These are phyloP conservation scores for Drosophila mimetica DNA, from an alignment of 2,888 invertebrate species.

Conservation along the genomic window DNA sequence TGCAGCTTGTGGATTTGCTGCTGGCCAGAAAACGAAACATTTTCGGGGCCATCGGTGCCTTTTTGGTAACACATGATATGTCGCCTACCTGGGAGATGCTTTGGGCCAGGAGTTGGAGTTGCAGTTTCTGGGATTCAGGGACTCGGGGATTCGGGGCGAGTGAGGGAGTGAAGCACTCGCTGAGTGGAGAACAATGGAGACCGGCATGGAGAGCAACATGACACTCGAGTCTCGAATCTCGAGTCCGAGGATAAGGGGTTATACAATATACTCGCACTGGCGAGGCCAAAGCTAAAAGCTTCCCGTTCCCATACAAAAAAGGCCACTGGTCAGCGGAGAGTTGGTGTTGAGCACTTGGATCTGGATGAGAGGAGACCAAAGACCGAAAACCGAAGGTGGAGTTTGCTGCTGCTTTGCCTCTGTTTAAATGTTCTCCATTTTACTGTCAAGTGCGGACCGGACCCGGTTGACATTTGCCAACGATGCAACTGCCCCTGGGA, in stretches of 20 bases:
- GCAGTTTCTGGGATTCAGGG: conserved; percentile 36
- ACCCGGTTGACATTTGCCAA: conserved; percentile 73
- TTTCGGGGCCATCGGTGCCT: conserved; percentile 61
- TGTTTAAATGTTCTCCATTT: conserved; percentile 81
- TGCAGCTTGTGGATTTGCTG: conserved; percentile 26
- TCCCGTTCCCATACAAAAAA: conserved; percentile 15
- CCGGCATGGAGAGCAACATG: conserved; percentile 51
- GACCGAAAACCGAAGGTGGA: conserved; percentile 1
- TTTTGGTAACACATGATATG: conserved; percentile 78
- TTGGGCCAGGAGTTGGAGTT: conserved; percentile 31
- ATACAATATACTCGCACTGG: conserved; percentile 21
- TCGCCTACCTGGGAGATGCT: conserved; percentile 71
- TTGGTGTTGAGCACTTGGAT: conserved; percentile 35
- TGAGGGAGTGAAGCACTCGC: conserved; percentile 24
- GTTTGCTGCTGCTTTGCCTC: conserved; percentile 34
- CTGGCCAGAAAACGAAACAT: conserved; percentile 41
- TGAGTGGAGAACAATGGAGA: conserved; percentile 54
- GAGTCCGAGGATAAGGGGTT: conserved; percentile 35
- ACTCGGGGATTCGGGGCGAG: conserved; percentile 14
- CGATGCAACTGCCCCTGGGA: conserved; percentile 51
- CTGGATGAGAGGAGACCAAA: conserved; percentile 1
- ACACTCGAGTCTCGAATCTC: conserved; percentile 49
- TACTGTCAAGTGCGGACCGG: conserved; percentile 77
- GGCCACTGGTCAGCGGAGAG: conserved; percentile 38
- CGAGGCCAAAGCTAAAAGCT: conserved; percentile 41